phyloP scores from a whole-genome alignment of 1,140 invertebrate genomes.

The Melitaea cinxia region DNA sequence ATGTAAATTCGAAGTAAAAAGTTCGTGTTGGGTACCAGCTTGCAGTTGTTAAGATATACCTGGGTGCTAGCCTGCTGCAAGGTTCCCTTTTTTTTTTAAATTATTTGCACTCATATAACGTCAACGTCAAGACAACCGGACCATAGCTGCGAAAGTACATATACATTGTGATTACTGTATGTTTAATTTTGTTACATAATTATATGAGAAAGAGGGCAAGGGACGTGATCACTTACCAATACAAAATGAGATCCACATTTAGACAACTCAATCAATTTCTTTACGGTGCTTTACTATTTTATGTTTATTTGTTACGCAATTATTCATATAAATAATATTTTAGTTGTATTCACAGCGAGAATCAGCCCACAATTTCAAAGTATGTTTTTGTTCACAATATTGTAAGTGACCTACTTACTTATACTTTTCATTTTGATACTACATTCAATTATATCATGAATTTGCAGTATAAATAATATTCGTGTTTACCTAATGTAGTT shows the following conservation, averaged over 20 bases:
- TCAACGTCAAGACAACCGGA: slow-evolving; percentile 11
- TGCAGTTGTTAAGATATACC: slow-evolving; percentile 2
- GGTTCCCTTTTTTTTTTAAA: slow-evolving; percentile 4
- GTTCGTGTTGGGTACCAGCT: slow-evolving; percentile 7
- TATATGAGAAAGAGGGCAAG: not conserved
- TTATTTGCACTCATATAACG: not conserved
- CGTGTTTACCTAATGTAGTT: not conserved
- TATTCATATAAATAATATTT: slow-evolving; percentile 7
- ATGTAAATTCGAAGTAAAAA: not conserved
- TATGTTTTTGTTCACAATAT: not conserved
- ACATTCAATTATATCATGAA: not conserved
- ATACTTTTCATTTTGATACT: not conserved
- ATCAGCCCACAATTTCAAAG: slow-evolving; percentile 22
- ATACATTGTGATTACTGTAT: slow-evolving; percentile 15
- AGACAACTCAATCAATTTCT: not conserved
- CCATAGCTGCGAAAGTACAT: slow-evolving; percentile 25
- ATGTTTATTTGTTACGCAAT: not conserved
- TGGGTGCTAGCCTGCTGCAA: slow-evolving; percentile 11
- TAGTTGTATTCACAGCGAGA: slow-evolving; percentile 10
- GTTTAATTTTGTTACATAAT: not conserved
- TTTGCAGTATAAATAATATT: not conserved
- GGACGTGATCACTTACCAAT: slow-evolving; percentile 14
- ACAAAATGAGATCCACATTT: slow-evolving; percentile 4
- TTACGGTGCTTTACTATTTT: not conserved
- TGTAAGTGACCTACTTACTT: not conserved